Evolutionary conservation across 2,888 invertebrate species (phyloP), one percentile per base, ranked within the genome.

Genomic region (Drosophila anomalata): DNA sequence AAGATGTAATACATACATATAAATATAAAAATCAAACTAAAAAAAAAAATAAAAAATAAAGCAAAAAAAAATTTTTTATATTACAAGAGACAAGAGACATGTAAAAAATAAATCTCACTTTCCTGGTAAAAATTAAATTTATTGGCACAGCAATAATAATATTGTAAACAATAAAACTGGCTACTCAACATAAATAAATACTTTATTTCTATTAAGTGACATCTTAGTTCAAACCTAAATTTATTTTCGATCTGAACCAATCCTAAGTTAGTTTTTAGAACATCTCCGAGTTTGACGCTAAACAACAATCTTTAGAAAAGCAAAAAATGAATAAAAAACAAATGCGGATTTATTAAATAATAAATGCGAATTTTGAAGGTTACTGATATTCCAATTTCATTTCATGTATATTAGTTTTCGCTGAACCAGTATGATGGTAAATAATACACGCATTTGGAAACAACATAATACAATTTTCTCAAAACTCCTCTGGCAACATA

Each of bases 161-260:
- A 39, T 24, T 67, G 61, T 65, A 71, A 81, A 75, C 78, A 76
- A 83, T 82, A 81, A 81, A 79, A 80, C 76, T 78, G 81, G 84
- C 83, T 79, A 76, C 73, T 72, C 75, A 60, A 74, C 59, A 73
- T 69, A 41, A 73, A 54, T 39, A 39, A 26, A 41, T 14, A 62
- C 36, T 47, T 47, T 41, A 44, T 53, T 55, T 41, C 2, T 47
- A n/a, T 47, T 41, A 51, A 12, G 50, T 56, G 29, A 29, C 47
- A 55, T 24, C 73, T 54, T 57, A 52, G n/a, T 50, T 77, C 71
- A 42, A 17, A 3, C 14, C 9, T 22, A 14, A 53, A 44, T 24
- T 42, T 50, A 58, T 75, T 79, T 77, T 53, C 58, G 77, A 88
- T 89, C 89, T 88, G 87, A 89, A 89, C 88, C 88, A 89, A 89